Evolutionary conservation across 2,888 invertebrate species (phyloP).

Genomic region (Uropetala carovei): DNA sequence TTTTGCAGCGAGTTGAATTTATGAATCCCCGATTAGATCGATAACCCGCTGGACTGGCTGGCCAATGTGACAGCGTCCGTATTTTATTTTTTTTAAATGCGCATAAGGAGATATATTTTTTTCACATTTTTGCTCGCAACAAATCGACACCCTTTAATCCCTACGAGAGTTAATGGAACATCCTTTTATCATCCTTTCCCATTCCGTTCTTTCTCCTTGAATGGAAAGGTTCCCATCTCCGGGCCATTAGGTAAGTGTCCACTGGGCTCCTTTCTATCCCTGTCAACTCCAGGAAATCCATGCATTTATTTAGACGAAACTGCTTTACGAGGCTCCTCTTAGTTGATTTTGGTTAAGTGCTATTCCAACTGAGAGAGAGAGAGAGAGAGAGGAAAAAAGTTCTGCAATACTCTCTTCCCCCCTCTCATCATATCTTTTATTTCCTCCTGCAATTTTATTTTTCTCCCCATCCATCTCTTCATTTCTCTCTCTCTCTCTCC

Average conservation of each 20-base stretch:
- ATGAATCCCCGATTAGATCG: too few species aligned
- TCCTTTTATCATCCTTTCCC: neutral
- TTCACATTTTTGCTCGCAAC: neutral
- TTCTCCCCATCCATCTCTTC: too few species aligned
- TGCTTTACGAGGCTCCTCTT: neutral
- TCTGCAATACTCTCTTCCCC: neutral
- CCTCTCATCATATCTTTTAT: neutral
- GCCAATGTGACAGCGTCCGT: too few species aligned
- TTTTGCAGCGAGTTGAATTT: too few species aligned
- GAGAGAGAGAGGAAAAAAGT: too few species aligned
- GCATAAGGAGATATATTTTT: neutral
- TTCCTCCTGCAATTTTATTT: neutral
- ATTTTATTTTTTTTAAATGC: neutral
- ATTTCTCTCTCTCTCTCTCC: neutral
- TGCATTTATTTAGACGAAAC: slow-evolving; percentile 18
- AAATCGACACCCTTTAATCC: neutral
- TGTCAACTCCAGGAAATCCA: slow-evolving; percentile 27
- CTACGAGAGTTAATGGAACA: neutral
- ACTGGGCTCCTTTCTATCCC: neutral
- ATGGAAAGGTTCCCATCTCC: neutral
- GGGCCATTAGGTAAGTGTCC: slow-evolving; percentile 20
- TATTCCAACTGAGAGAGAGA: neutral
- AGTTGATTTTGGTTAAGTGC: slow-evolving; percentile 26
- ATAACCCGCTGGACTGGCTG: too few species aligned
- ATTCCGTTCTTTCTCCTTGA: neutral